Evolutionary conservation across 1,140 invertebrate species (phyloP).

Genomic region (Aporrectodea caliginosa): DNA sequence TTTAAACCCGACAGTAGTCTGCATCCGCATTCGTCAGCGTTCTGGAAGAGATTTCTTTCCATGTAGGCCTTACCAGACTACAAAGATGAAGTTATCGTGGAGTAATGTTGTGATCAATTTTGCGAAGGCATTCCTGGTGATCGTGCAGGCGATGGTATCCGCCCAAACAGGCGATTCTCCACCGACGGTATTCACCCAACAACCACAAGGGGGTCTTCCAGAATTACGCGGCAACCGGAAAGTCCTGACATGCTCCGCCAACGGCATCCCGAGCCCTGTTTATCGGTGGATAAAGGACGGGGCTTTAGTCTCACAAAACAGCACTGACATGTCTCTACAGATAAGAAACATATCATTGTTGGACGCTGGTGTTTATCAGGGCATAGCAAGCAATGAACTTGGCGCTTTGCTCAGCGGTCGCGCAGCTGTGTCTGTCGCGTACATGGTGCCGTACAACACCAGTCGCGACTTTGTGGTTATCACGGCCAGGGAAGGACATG

Average conservation of each 20-base stretch:
- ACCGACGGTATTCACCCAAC: slow-evolving; percentile 32
- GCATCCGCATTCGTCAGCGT: no score
- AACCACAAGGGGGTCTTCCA: slow-evolving; percentile 33
- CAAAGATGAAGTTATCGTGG: no score
- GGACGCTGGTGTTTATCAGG: slow-evolving; percentile 83
- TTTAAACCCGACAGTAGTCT: no score
- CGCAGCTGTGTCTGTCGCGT: slow-evolving; percentile 78
- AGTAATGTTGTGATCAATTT: no score
- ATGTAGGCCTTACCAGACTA: no score
- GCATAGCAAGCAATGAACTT: slow-evolving; percentile 81
- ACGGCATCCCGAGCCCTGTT: slow-evolving; percentile 76
- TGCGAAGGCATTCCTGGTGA: no score
- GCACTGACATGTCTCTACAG: slow-evolving; percentile 69
- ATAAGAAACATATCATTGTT: slow-evolving; percentile 71
- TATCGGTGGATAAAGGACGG: slow-evolving; percentile 87
- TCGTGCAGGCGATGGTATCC: not conserved
- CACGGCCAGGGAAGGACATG: not conserved
- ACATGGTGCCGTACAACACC: not conserved
- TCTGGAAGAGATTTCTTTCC: no score
- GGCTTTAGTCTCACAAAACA: slow-evolving; percentile 35
- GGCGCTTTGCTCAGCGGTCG: slow-evolving; percentile 86
- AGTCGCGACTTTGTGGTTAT: not conserved
- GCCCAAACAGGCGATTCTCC: slow-evolving; percentile 13
- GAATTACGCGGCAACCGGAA: slow-evolving; percentile 34
- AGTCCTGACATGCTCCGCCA: slow-evolving; percentile 38